phyloP scores from a whole-genome alignment of 2,113 vertebrate species.

The Corydoras sp. region DNA sequence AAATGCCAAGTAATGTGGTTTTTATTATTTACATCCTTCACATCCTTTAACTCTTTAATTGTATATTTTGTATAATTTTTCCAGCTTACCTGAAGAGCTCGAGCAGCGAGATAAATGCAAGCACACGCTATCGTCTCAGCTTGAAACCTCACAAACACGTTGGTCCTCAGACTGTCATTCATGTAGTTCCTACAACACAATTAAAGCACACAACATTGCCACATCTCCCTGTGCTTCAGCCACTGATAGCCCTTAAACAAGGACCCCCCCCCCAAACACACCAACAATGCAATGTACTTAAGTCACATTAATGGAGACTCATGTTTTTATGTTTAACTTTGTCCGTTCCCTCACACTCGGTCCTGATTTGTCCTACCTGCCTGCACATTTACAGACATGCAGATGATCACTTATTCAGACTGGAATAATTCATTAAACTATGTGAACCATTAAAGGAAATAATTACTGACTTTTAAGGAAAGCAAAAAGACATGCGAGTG shows the following conservation, averaged over 20 bases:
- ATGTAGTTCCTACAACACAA: slow-evolving; percentile 90
- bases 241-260: neutral
- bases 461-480: too few species aligned
- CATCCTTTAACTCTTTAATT: too few species aligned
- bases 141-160: slow-evolving; percentile 95
- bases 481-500: neutral
- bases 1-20: too few species aligned
- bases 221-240: slow-evolving; percentile 28
- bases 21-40: too few species aligned
- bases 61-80: too few species aligned
- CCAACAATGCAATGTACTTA: slow-evolving; percentile 33
- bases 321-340: slow-evolving; percentile 87
- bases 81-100: slow-evolving; percentile 82
- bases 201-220: slow-evolving; percentile 49
- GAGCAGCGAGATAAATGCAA: slow-evolving; percentile 94
- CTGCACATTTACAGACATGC: slow-evolving; percentile 39
- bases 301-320: slow-evolving; percentile 70
- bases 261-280: neutral
- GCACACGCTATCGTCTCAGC: slow-evolving; percentile 96
- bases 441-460: neutral
- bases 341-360: slow-evolving; percentile 73
- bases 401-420: slow-evolving; percentile 50
- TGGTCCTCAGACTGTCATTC: slow-evolving; percentile 95
- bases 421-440: slow-evolving; percentile 10
- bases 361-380: slow-evolving; percentile 42